These are phyloP conservation scores for Arion vulgaris DNA, from an alignment of 1,140 invertebrate species.

Conservation along the genomic window DNA sequence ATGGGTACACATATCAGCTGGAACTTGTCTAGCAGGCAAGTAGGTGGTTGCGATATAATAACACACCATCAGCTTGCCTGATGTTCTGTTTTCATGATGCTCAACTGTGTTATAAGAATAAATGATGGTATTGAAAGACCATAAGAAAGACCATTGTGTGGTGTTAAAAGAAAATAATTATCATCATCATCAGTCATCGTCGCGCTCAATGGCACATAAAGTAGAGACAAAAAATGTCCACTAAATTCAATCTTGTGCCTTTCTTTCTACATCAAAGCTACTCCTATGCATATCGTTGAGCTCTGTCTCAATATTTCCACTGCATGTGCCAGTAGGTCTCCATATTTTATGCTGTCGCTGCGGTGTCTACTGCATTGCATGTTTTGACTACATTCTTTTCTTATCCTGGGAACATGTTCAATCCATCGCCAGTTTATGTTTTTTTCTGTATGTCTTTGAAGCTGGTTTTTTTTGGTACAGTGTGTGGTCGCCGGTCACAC, in stretches of 20 bases:
- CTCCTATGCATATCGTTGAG: neutral
- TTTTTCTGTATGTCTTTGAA: too few relatives aligned
- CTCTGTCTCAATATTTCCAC: too few relatives aligned
- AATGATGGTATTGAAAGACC: neutral
- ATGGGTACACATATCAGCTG: conserved; percentile 17
- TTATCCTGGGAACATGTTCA: too few relatives aligned
- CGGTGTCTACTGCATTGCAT: too few relatives aligned
- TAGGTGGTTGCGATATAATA: conserved; percentile 19
- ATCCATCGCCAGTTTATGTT: too few relatives aligned
- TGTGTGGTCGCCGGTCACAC: too few relatives aligned
- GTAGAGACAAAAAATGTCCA: too few relatives aligned
- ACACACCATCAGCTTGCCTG: conserved; percentile 7
- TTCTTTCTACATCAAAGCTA: neutral
- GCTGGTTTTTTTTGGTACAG: too few relatives aligned
- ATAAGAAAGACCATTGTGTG: neutral
- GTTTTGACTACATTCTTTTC: too few relatives aligned
- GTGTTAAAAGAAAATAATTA: too few relatives aligned
- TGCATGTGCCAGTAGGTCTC: too few relatives aligned
- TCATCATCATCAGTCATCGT: neutral
- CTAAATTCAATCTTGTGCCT: neutral
- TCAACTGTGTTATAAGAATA: neutral
- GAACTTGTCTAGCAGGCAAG: conserved; percentile 5
- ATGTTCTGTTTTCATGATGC: neutral
- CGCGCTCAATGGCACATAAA: neutral
- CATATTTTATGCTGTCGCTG: too few relatives aligned